Evolutionary conservation across 2,113 vertebrate genomes (phyloP), one percentile per base, ranked within the genome.

Genomic region (Xenopus borealis): DNA sequence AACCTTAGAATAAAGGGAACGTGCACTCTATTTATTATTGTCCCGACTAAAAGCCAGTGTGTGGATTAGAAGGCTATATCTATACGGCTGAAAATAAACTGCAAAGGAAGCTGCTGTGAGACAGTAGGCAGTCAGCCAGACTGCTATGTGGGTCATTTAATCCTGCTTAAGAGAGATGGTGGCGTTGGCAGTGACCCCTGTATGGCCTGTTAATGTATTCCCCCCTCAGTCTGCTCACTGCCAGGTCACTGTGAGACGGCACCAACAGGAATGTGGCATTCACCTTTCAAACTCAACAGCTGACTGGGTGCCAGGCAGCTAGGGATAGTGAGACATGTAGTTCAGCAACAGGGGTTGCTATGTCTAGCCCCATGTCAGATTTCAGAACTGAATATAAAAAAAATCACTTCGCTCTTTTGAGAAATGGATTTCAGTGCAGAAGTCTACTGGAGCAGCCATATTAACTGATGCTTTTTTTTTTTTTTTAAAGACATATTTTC

Each of bases 51-150:
- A 79, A 78, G 23, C 69, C 78, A 85, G 86, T n/a, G 85, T 16
- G 53, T 80, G 87, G 80, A 88, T 88, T 85, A 70, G 86, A 81
- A 63, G 92, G 91, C 92, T 94, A 95, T 94, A 95, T 91, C 91
- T 86, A 85, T 79, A 19, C 69, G 9, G 84, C 94, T 92, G 93
- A 95, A 96, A 96, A 96, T 95, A 95, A 94, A 92, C 93, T 27
- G 70, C 84, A 85, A 90, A 96, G 95, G 94, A 97, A 96, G 92
- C 87, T 90, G 87, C 89, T 92, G 92, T 93, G 93, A 95, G 95
- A 96, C 92, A 95, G 93, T 93, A 83, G 94, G 94, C 94, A 83
- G 82, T 80, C 83, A 1, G 95, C 95, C 95, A 95, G 92, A 80
- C 80, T 79, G 85, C 85, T 30, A 86, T 86, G 88, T 87, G 81